Conservation (phyloP, 2,113 vertebrate genomes). For the Rutilus rutilus region DNA sequence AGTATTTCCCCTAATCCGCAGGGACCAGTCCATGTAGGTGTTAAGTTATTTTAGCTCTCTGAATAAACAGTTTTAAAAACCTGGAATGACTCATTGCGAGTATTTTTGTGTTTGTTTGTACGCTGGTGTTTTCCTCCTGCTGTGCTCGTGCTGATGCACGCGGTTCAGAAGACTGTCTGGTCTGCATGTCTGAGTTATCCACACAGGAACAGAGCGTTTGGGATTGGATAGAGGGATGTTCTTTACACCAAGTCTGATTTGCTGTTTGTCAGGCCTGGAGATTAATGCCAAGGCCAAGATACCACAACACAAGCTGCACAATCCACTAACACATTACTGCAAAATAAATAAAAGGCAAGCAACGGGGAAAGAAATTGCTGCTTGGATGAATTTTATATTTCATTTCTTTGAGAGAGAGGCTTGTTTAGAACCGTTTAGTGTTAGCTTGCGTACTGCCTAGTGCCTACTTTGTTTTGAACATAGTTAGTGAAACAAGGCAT, state of each 20-base stretch:
- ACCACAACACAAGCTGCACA: constrained; percentile 14
- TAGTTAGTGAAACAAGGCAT: neutral
- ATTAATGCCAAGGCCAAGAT: constrained; percentile 25
- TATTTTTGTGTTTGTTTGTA: constrained; percentile 12
- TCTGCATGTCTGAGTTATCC: constrained; percentile 11
- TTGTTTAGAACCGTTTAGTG: too few relatives aligned
- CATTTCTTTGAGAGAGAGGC: neutral
- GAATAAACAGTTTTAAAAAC: constrained; percentile 45
- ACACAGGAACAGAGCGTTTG: neutral
- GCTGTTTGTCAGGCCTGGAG: constrained; percentile 13
- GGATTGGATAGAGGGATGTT: neutral
- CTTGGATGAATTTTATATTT: constrained; percentile 7
- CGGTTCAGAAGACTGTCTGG: constrained; percentile 5
- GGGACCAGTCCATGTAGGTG: constrained; percentile 2
- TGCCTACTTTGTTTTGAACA: neutral
- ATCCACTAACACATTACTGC: constrained; percentile 1
- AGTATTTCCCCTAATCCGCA: neutral
- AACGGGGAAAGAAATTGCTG: neutral
- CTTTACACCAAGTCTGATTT: constrained; percentile 16
- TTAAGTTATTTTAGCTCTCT: constrained; percentile 34
- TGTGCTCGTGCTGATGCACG: neutral
- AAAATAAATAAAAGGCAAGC: neutral
- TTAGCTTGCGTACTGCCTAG: neutral
- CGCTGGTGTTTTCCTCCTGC: neutral
- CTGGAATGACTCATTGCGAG: constrained; percentile 12